These are phyloP conservation scores for Parthenolecanium corni DNA, from an alignment of 2,888 invertebrate genomes.

Conservation along the genomic window DNA sequence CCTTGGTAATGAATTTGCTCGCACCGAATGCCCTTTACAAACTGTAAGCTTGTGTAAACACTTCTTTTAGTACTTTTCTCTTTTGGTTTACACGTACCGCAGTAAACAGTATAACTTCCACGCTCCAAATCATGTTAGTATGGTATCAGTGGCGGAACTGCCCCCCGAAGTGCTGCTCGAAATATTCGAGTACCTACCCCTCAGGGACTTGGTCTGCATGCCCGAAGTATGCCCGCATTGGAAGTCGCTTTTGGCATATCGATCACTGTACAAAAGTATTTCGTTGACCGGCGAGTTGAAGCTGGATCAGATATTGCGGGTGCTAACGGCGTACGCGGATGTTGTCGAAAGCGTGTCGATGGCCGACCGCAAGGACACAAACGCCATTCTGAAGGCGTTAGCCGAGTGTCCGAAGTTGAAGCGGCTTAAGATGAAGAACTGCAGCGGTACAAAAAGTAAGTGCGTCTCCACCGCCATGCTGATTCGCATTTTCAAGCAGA, in stretches of 20 bases:
- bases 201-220: conserved; percentile 1
- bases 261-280: conserved; percentile 1
- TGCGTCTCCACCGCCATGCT: conserved; percentile 14
- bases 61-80: background rate
- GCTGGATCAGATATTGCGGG: conserved; percentile 2
- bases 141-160: conserved; percentile 10
- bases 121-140: conserved; percentile 11
- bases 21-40: background rate
- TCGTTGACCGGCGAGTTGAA: background rate
- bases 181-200: conserved; percentile 17
- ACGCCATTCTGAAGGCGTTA: background rate
- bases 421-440: conserved; percentile 16
- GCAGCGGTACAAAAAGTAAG: conserved; percentile 2
- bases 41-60: background rate
- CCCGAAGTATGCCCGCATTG: conserved; percentile 2
- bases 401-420: conserved; percentile 7
- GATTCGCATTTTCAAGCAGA: conserved; percentile 10
- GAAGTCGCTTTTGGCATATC: background rate
- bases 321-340: conserved; percentile 6
- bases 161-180: conserved; percentile 15
- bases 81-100: background rate
- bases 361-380: conserved; percentile 5
- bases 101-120: no score
- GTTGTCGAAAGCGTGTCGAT: conserved; percentile 2
- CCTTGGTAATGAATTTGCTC: background rate